Conservation (phyloP, 2,888 invertebrate genomes). For the Leucania comma region DNA sequence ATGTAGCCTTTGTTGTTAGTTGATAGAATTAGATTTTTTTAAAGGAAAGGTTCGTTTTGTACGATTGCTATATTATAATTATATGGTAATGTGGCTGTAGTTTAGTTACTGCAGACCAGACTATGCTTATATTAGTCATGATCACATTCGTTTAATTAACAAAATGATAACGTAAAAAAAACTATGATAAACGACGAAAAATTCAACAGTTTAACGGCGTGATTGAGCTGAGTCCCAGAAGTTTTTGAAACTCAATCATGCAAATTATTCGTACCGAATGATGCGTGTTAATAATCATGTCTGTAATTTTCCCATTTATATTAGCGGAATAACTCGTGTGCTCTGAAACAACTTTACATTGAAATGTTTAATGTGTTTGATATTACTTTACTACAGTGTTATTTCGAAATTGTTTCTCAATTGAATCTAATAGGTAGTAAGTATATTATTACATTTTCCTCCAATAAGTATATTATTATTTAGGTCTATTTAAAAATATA, state of each 20-base stretch:
- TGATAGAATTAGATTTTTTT: too few relatives aligned
- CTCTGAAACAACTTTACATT: constrained; percentile 5
- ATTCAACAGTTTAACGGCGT: constrained; percentile 2
- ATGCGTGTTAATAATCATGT: constrained; percentile 27
- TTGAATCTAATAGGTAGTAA: background rate
- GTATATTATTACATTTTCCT: background rate
- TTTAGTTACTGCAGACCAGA: background rate
- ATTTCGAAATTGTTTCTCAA: background rate
- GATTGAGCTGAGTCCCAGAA: constrained; percentile 18
- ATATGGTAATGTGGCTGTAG: background rate
- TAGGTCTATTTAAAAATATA: too few relatives aligned
- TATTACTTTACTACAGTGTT: background rate
- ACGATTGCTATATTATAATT: background rate
- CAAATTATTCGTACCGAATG: constrained; percentile 25
- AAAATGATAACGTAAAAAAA: too few relatives aligned
- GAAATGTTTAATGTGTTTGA: background rate
- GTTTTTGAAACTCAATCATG: constrained; percentile 38
- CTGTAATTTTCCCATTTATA: constrained; percentile 29
- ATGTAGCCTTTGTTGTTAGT: too few relatives aligned
- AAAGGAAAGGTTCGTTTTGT: background rate
- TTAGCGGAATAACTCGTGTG: constrained; percentile 21
- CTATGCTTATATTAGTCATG: too few relatives aligned
- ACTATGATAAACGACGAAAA: background rate
- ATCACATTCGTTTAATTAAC: background rate
- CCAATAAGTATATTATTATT: background rate